phyloP scores from a whole-genome alignment of 2,797 vertebrate species.

The Garrulus glandarius region DNA sequence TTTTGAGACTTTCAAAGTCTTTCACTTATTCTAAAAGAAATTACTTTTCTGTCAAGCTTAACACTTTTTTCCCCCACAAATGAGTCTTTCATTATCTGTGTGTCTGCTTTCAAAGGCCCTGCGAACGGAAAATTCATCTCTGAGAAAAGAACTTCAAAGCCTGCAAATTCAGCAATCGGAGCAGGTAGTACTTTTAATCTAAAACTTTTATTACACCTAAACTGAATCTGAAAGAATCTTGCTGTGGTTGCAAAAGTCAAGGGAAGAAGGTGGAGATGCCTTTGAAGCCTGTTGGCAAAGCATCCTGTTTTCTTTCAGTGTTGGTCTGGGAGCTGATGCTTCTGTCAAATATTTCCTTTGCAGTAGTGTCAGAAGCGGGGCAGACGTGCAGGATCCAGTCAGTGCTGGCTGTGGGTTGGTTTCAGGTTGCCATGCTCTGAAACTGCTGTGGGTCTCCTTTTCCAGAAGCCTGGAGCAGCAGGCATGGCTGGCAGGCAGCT shows the following conservation, averaged over 20 bases:
- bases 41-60: not conserved
- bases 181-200: conserved; percentile 79
- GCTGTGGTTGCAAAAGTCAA: conserved; percentile 44
- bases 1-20: conserved; percentile 13
- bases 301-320: not conserved
- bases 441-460: not conserved
- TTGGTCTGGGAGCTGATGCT: not conserved
- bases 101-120: conserved; percentile 76
- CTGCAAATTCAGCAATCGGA: conserved; percentile 81
- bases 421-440: not conserved
- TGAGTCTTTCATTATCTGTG: conserved; percentile 49
- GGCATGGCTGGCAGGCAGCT: not conserved
- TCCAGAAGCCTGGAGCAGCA: not conserved
- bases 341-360: not conserved
- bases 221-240: conserved; percentile 41
- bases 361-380: not conserved
- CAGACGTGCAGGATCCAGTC: not conserved
- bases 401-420: not conserved
- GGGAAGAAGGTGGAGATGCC: conserved; percentile 21
- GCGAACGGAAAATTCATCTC: conserved; percentile 80
- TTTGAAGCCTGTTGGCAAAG: conserved; percentile 50
- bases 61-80: not conserved
- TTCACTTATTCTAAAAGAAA: conserved; percentile 8
- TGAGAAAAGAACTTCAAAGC: conserved; percentile 82
- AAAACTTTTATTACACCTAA: conserved; percentile 55